These are phyloP conservation scores for Ethmia dodecea DNA, from an alignment of 2,888 invertebrate genomes.

Conservation along the genomic window DNA sequence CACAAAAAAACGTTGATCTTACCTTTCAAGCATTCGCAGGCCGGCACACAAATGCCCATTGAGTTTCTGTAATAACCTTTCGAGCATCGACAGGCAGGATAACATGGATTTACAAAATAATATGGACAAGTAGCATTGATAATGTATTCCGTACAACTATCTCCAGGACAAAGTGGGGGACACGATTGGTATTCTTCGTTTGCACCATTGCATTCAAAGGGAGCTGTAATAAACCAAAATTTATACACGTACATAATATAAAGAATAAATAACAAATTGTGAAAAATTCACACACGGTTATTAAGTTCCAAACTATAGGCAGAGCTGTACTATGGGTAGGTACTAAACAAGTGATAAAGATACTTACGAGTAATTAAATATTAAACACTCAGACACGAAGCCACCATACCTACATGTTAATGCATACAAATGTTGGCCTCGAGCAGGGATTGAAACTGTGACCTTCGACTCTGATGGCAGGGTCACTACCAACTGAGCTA, in stretches of 20 bases:
- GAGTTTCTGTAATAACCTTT: constrained; percentile 19
- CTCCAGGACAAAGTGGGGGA: constrained; percentile 19
- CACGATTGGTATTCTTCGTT: constrained; percentile 21
- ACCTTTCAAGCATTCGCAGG: constrained; percentile 19
- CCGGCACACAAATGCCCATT: constrained; percentile 21
- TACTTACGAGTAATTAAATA: no score
- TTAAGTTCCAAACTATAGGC: no score
- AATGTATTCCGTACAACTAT: constrained; percentile 20
- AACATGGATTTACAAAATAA: constrained; percentile 14
- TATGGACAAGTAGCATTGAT: constrained; percentile 19
- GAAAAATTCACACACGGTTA: no score
- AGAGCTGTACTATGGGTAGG: no score
- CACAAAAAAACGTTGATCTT: not conserved
- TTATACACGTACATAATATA: constrained; percentile 2
- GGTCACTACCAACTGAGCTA: no score
- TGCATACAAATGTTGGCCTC: no score
- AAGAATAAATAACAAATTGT: not conserved
- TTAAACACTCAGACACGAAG: no score
- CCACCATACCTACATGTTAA: no score
- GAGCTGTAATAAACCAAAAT: constrained; percentile 11
- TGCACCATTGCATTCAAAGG: constrained; percentile 17
- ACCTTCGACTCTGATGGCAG: no score
- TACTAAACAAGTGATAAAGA: no score
- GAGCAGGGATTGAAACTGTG: no score
- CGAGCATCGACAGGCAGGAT: constrained; percentile 24